Base-by-base conservation (phyloP, 2,113 vertebrate genomes). In the Elgaria multicarinata region DNA sequence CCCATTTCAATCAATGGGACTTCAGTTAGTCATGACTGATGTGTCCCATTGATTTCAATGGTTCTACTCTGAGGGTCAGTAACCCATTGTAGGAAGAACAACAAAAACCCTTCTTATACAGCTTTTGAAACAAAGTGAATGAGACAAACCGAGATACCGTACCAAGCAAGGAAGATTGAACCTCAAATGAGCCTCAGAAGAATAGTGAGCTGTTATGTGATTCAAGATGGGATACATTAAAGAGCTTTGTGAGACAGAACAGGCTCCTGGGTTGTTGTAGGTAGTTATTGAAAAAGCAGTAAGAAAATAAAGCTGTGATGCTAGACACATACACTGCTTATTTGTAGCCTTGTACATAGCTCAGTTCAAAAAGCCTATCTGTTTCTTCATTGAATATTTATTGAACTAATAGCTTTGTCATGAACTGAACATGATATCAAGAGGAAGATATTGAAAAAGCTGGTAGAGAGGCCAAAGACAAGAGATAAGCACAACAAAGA, bases 21-120 rank as follows among this genome's bases (percentile, higher is more conserved):
- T 80, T 46, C 18, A 28, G 18, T 46, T 77, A 77, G 26, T 77
- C 46, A 77, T 31, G 28, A 50, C 46, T 24, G 46, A 50, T 3
- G 1, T 14, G 31, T 31, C 75, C 75, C 75, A 77, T 16, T 42
- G 46, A 44, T 46, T 77, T 53, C 50, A 53, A 1, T 53, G 50
- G 50, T 6, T 53, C 50, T 53, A 1, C 50, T 53, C 10, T 53
- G 9, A 53, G 50, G 1, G 12, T 53, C 7, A 53, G 50, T 53
- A 53, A 58, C 78, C 78, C 85, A 78, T 42, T 80, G 58, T 36
- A 26, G 82, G 69, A n/a, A 93, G 58, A 95, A 96, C 91, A 94
- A 95, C 92, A 20, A 71, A 42, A 88, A 24, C 24, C 16, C 28
- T 42, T 55, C 78, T 96, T 90, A 92, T 0, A 22, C 90, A 89